Percentiles rank a stretch among this genome's conserved stretches.
phyloP scores from a whole-genome alignment of 2,888 invertebrate species.

The Ypsolopha sequella region DNA sequence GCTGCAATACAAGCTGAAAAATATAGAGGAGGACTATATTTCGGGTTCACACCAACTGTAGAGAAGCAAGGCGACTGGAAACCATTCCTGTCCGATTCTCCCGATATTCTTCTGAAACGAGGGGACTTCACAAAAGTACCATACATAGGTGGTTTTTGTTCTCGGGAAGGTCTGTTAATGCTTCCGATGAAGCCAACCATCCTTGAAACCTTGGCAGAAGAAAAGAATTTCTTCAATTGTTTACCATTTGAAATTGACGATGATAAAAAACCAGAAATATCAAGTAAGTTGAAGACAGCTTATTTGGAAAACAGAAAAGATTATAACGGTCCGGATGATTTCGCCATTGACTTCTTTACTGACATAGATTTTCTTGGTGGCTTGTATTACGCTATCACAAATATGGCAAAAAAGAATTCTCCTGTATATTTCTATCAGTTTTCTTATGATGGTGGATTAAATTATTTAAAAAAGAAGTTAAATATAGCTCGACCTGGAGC shows the following conservation, averaged over 20 bases:
- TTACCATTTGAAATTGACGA: constrained; percentile 25
- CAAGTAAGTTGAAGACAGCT: constrained; percentile 34
- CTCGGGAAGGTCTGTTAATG: constrained; percentile 54
- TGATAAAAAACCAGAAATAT: constrained; percentile 24
- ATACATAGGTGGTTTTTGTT: constrained; percentile 57
- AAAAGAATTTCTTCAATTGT: constrained; percentile 7
- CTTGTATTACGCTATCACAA: constrained; percentile 32
- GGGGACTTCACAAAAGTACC: constrained; percentile 62
- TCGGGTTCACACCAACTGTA: constrained; percentile 61
- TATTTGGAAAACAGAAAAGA: constrained; percentile 53
- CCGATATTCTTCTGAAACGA: constrained; percentile 36
- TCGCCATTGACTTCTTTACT: constrained; percentile 53
- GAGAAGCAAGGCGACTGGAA: constrained; percentile 48
- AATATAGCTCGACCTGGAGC: constrained; percentile 59
- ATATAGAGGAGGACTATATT: constrained; percentile 44
- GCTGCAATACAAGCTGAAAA: constrained; percentile 21
- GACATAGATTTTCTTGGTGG: constrained; percentile 61
- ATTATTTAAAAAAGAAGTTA: constrained; percentile 55
- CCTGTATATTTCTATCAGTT: constrained; percentile 72
- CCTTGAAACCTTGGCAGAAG: constrained; percentile 10
- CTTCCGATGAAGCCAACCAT: constrained; percentile 15
- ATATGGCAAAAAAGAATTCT: constrained; percentile 39
- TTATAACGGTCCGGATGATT: constrained; percentile 38
- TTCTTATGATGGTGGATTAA: constrained; percentile 65
- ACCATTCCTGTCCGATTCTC: constrained; percentile 48